A percentile compares a stretch with the other conserved stretches of the same genome.
Conservation (phyloP, 1,140 invertebrate species). For the Pachypeltis micranthus region DNA sequence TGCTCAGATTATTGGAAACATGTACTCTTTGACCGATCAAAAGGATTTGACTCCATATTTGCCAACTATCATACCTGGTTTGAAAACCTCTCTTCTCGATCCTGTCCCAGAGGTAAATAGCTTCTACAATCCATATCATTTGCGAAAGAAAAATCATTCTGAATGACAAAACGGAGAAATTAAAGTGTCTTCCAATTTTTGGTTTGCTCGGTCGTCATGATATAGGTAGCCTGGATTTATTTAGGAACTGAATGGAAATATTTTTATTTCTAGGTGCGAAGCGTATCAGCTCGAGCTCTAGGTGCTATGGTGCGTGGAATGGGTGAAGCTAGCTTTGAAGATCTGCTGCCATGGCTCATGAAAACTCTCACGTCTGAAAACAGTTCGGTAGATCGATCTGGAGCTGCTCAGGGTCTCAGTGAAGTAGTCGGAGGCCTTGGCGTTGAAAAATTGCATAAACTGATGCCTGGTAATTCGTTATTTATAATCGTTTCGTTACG, state of each 20-base stretch:
- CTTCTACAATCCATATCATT: no score
- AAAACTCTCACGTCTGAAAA: conserved; percentile 91
- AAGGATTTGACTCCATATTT: conserved; percentile 96
- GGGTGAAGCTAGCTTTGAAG: conserved; percentile 90
- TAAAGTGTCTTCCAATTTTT: no score
- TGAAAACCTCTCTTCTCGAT: conserved; percentile 92
- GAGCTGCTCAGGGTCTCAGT: conserved; percentile 92
- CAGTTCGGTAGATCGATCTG: conserved; percentile 90
- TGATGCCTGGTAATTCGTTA: conserved; percentile 93
- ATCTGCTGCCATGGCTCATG: conserved; percentile 95
- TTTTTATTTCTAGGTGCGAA: conserved; percentile 47
- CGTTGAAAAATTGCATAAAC: conserved; percentile 83
- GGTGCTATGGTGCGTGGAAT: conserved; percentile 96
- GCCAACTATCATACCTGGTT: conserved; percentile 88
- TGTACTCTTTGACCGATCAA: conserved; percentile 98
- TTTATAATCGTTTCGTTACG: no score
- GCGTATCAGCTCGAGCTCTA: conserved; percentile 83
- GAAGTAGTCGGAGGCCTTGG: conserved; percentile 94
- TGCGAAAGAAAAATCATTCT: no score
- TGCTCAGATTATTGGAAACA: conserved; percentile 97
- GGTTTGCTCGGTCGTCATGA: no score
- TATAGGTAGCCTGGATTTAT: no score
- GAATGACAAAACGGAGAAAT: no score
- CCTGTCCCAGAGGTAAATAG: conserved; percentile 82
- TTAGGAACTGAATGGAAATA: no score